Percentiles rank a stretch among this genome's conserved stretches.
These are phyloP conservation scores for Lacanobia wlatinum DNA, from an alignment of 2,888 invertebrate genomes.

Conservation along the genomic window DNA sequence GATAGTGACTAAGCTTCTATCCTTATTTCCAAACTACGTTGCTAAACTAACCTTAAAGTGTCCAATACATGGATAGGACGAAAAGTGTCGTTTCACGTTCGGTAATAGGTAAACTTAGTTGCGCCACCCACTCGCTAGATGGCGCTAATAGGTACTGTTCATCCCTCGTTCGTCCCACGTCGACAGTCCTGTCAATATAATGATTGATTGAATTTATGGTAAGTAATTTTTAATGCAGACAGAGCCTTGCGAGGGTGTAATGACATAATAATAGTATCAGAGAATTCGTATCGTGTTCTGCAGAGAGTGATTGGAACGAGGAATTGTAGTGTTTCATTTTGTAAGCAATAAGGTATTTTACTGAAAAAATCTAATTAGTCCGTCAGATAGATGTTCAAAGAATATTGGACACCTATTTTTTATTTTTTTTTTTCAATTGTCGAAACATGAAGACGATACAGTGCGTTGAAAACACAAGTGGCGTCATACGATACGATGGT, in stretches of 20 bases:
- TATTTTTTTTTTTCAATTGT: too few relatives aligned
- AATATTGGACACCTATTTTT: too few relatives aligned
- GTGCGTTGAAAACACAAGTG: too few relatives aligned
- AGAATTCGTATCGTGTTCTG: not conserved
- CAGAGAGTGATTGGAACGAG: too few relatives aligned
- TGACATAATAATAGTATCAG: not conserved
- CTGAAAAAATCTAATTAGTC: too few relatives aligned
- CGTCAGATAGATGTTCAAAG: too few relatives aligned
- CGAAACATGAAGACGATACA: too few relatives aligned
- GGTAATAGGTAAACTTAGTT: slow-evolving; percentile 30
- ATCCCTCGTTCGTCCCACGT: slow-evolving; percentile 6
- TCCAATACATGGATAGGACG: not conserved
- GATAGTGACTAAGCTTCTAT: not conserved
- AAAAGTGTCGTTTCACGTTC: slow-evolving; percentile 39
- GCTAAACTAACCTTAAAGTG: not conserved
- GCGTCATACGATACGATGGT: too few relatives aligned
- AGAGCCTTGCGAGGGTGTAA: not conserved
- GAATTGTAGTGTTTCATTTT: too few relatives aligned
- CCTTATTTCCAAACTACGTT: not conserved
- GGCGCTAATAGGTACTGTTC: slow-evolving; percentile 18
- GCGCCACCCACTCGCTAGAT: slow-evolving; percentile 20
- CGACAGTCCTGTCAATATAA: slow-evolving; percentile 21
- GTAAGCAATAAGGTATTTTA: too few relatives aligned
- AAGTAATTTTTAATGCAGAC: slow-evolving; percentile 18
- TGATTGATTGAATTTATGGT: slow-evolving; percentile 31